Conservation (phyloP, 2,797 vertebrate genomes). For the Poecilia gillii region DNA sequence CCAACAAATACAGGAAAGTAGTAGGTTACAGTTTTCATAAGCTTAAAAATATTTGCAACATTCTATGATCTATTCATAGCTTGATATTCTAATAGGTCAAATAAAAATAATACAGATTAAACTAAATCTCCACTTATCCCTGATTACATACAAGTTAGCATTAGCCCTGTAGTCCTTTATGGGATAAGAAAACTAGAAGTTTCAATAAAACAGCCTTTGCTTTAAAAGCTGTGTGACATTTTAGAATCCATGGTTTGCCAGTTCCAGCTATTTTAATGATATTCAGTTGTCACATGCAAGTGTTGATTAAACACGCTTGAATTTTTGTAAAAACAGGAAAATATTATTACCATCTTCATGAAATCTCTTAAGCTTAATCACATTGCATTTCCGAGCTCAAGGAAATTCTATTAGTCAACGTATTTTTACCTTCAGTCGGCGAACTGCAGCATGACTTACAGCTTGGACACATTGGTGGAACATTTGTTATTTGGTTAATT, state of each 20-base stretch:
- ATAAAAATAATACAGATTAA: not conserved
- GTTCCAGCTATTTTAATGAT: not conserved
- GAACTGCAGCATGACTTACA: slow-evolving; percentile 24
- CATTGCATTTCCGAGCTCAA: not conserved
- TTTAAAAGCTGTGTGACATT: not conserved
- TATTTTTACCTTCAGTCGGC: slow-evolving; percentile 23
- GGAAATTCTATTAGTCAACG: not conserved
- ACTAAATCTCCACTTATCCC: not conserved
- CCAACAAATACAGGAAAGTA: not conserved
- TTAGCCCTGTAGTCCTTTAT: not conserved
- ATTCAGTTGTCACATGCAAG: not conserved
- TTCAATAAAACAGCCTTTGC: not conserved
- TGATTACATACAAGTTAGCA: not conserved
- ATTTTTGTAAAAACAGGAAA: not conserved
- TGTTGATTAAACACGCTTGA: not conserved
- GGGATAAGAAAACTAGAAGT: not conserved
- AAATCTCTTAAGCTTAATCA: not conserved
- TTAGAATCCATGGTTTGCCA: not conserved
- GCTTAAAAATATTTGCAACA: not conserved
- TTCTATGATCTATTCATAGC: not conserved
- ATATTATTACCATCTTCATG: not conserved
- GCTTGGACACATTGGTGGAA: slow-evolving; percentile 10
- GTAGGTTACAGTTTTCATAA: not conserved
- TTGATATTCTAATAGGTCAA: not conserved
- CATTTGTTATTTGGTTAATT: slow-evolving; percentile 40